These are phyloP conservation scores for Muschampia staudingeri DNA, from an alignment of 2,888 invertebrate species.

Conservation along the genomic window DNA sequence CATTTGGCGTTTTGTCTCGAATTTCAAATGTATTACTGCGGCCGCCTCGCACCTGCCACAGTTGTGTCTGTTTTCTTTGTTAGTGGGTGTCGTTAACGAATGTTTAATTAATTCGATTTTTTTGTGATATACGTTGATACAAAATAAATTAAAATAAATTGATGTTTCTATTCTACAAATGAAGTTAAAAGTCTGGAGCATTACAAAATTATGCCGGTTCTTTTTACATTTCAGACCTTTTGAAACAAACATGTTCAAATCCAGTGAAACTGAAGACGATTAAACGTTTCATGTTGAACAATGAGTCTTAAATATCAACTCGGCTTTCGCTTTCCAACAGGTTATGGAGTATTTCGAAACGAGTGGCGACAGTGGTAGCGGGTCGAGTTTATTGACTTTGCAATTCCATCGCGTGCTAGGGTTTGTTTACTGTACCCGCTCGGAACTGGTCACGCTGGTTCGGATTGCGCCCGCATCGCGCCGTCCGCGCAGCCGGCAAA, in stretches of 20 bases:
- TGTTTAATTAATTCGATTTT: background rate
- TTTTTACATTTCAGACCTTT: conserved; percentile 3
- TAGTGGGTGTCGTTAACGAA: background rate
- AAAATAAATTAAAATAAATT: background rate
- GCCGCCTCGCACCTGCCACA: conserved; percentile 70
- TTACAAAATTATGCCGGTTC: background rate
- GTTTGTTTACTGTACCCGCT: conserved; percentile 84
- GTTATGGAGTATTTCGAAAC: conserved; percentile 49
- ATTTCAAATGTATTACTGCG: conserved; percentile 50
- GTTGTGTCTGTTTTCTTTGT: conserved; percentile 8
- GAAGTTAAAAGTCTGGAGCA: background rate
- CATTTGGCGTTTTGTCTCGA: conserved; percentile 50
- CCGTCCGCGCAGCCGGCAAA: conserved; percentile 86
- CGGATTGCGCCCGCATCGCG: conserved; percentile 73
- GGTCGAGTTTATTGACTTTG: conserved; percentile 73
- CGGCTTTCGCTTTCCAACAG: conserved; percentile 52
- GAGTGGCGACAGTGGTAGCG: conserved; percentile 37
- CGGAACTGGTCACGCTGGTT: conserved; percentile 86
- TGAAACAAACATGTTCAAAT: background rate
- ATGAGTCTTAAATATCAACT: conserved; percentile 41
- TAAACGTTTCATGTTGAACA: conserved; percentile 24
- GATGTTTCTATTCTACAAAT: background rate
- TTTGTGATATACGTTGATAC: background rate
- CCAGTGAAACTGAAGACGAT: conserved; percentile 31
- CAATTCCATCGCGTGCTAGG: conserved; percentile 83